Evolutionary conservation across 1,140 invertebrate species (phyloP).

Genomic region (Bicyclus anynana): DNA sequence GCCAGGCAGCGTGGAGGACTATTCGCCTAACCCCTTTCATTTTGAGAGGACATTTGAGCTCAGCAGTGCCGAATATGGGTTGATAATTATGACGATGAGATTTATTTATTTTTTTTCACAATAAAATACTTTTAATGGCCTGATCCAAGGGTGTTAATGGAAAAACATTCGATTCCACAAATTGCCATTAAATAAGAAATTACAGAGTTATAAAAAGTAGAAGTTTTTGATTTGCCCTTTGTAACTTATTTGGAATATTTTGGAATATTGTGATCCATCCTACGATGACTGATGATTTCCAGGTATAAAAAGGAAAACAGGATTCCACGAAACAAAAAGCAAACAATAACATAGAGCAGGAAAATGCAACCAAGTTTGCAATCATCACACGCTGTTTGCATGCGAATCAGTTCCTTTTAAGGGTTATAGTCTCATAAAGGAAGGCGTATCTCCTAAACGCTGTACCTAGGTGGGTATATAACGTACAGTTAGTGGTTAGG

Average conservation of each 20-base stretch:
- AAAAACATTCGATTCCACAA: too few relatives aligned
- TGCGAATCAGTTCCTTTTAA: slow-evolving; percentile 43
- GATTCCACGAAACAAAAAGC: slow-evolving; percentile 8
- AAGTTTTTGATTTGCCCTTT: too few relatives aligned
- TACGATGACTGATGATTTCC: background rate
- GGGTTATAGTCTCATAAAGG: slow-evolving; percentile 39
- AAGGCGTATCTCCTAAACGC: slow-evolving; percentile 27
- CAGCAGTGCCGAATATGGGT: too few relatives aligned
- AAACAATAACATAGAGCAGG: slow-evolving; percentile 27
- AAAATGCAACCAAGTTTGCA: slow-evolving; percentile 40
- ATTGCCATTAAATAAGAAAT: too few relatives aligned
- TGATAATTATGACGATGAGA: too few relatives aligned
- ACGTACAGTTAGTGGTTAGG: slow-evolving; percentile 18
- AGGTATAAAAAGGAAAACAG: background rate
- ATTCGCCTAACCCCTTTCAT: too few relatives aligned
- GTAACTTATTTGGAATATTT: background rate
- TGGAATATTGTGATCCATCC: background rate
- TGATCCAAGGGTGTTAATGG: too few relatives aligned
- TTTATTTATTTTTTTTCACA: too few relatives aligned
- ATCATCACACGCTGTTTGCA: slow-evolving; percentile 44
- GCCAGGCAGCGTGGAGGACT: too few relatives aligned
- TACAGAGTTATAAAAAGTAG: too few relatives aligned
- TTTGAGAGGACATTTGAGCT: too few relatives aligned
- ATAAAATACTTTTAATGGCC: too few relatives aligned
- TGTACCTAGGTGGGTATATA: background rate